Base-by-base conservation (phyloP, 2,113 vertebrate species). In the Oryzias curvinotus region DNA sequence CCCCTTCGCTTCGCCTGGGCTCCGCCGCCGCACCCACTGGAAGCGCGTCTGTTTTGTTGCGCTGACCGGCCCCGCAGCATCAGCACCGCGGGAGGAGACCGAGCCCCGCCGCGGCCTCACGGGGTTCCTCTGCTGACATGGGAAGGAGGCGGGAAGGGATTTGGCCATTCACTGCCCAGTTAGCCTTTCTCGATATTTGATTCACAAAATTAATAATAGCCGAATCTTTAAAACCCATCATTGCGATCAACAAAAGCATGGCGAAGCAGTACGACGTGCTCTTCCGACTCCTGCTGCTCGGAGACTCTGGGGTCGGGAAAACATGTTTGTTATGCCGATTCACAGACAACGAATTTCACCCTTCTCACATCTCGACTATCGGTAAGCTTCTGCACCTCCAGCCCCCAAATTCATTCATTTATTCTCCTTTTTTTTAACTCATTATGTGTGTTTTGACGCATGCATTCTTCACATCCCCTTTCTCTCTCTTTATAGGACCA, bases 311-410 rank as follows among this genome's bases (percentile, higher is more conserved):
- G 71, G 96, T 98, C 80, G 96, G 96, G 68, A 98, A 98, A 93
- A 98, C 96, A 85, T 98, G 96, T 84, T 92, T 98, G 83, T 91
- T 98, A 53, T 98, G 96, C 92, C 94, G 95, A 90, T 98, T 98
- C 92, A 98, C 96, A 74, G 97, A 98, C 94, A 97, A 97, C 90
- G 94, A 96, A 87, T 98, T 98, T 84, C 96, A 98, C 88, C 93
- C 96, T 58, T 95, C 97, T 69, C 96, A 98, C 88, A 98, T 98
- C 91, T 98, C 97, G 85, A 98, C 96, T 76, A 98, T 98, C 89
- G 96, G 96, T 96, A 95, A 94, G 93, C 74, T 8, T 15, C 52
- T 26, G 63, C 67, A 30, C 54, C 5, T 14, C 7, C 36, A 17
- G 28, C 56, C 26, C 19, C 21, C 26, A 7, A 52, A 25, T 41